Conservation (phyloP, 2,797 vertebrate species). For the Pagetopsis macropterus region DNA sequence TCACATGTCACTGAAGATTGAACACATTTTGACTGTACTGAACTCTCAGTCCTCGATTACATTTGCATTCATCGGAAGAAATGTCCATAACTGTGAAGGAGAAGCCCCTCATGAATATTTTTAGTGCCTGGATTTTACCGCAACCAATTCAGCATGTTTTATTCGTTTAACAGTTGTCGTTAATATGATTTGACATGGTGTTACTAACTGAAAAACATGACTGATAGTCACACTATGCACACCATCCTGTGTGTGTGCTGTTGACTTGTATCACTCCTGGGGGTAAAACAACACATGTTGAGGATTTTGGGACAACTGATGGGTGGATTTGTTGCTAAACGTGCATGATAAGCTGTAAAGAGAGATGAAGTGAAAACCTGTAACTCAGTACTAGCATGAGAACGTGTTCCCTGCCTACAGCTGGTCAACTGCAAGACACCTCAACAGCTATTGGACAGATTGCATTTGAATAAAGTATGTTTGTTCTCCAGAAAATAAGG, state of each 20-base stretch:
- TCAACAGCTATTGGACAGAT: background rate
- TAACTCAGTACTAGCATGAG: background rate
- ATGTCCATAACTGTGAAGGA: background rate
- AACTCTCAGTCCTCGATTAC: background rate
- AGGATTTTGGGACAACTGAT: too few relatives aligned
- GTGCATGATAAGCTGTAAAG: background rate
- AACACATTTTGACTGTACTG: conserved; percentile 19
- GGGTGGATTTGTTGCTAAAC: background rate
- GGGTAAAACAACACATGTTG: background rate
- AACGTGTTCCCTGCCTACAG: background rate
- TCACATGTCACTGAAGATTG: background rate
- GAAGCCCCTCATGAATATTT: background rate
- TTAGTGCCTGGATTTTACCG: background rate
- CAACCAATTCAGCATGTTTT: background rate
- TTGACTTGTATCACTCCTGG: background rate
- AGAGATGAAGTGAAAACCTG: too few relatives aligned
- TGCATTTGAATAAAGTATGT: background rate
- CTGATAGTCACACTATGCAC: background rate
- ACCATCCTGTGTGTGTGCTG: conserved; percentile 7
- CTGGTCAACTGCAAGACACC: background rate
- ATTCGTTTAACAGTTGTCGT: background rate
- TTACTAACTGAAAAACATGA: conserved; percentile 1
- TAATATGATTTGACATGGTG: background rate
- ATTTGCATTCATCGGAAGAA: background rate
- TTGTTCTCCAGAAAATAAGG: background rate